Percentiles rank a stretch among this genome's conserved stretches.
phyloP scores from a whole-genome alignment of 2,797 vertebrate species.

The Molossus molossus region DNA sequence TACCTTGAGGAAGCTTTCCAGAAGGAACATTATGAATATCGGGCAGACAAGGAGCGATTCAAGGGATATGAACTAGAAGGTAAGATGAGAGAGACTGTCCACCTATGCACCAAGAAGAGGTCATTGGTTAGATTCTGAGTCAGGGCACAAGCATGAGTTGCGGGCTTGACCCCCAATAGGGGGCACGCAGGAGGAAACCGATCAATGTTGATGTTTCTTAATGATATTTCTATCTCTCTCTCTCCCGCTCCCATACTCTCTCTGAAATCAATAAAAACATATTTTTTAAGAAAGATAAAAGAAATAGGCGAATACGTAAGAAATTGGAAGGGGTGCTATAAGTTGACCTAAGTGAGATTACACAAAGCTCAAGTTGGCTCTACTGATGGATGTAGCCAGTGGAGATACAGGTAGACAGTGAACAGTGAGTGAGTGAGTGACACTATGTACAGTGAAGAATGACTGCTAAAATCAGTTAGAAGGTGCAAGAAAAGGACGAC shows the following conservation, averaged over 20 bases:
- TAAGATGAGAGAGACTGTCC: neutral
- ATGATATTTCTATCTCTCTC: too few relatives aligned
- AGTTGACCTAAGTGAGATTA: neutral
- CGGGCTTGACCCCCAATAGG: too few relatives aligned
- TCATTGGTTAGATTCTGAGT: too few relatives aligned
- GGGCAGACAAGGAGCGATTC: neutral
- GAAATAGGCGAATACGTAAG: neutral
- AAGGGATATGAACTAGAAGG: neutral
- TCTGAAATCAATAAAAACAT: too few relatives aligned
- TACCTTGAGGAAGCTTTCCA: conserved; percentile 29
- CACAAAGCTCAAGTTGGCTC: neutral
- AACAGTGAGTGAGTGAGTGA: neutral
- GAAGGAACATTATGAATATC: neutral
- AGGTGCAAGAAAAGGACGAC: neutral
- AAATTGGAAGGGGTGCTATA: neutral
- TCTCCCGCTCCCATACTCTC: too few relatives aligned
- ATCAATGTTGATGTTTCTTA: too few relatives aligned
- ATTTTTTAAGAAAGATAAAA: too few relatives aligned
- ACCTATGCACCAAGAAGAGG: too few relatives aligned
- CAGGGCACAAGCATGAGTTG: too few relatives aligned
- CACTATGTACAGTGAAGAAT: neutral
- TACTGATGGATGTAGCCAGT: neutral
- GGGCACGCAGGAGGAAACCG: too few relatives aligned
- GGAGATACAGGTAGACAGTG: neutral
- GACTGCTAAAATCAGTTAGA: neutral